Base-by-base conservation (phyloP, 2,888 invertebrate genomes). In the Amaurobius ferox region DNA sequence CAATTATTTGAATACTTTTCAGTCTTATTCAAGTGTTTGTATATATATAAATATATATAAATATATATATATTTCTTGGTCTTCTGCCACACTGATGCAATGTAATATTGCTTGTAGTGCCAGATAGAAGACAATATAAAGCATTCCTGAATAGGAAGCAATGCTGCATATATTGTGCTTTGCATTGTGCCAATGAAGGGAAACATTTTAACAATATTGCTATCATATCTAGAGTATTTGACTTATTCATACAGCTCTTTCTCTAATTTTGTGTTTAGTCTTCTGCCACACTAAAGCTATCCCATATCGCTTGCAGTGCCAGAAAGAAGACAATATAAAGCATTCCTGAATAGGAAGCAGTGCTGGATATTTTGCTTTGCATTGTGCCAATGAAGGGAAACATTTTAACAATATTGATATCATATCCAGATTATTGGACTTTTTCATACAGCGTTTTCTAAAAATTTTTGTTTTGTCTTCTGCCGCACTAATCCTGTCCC, bases 151-250 rank as follows among this genome's bases (percentile, higher is more conserved):
- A 64, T 64, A 29, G 64, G 64, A 64, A 64, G 64, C 64, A 64
- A n/a, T 64, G 64, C 16, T 64, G 29, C 48, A 30, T 3, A 55
- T 19, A 71, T 72, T 35, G 29, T 73, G 35, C 28, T n/a, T n/a
- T n/a, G n/a, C n/a, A n/a, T n/a, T 39, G 16, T 9, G 66, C 72
- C 66, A 55, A 35, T 35, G 72, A 66, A 79, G 35, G 66, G 72
- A 79, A 19, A 72, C 66, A 79, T 3, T 19, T 64, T n/a, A 35
- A n/a, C n/a, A n/a, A n/a, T n/a, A n/a, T n/a, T n/a, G n/a, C n/a
- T n/a, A n/a, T n/a, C 0, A 26, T 26, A 19, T 19, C 26, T 19
- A n/a, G n/a, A n/a, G n/a, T n/a, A n/a, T n/a, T n/a, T n/a, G n/a
- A n/a, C n/a, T n/a, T n/a, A n/a, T n/a, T n/a, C n/a, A n/a, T n/a